Percentiles rank a stretch among this genome's conserved stretches.
phyloP scores from a whole-genome alignment of 2,113 vertebrate genomes.

The Mixornis gularis region DNA sequence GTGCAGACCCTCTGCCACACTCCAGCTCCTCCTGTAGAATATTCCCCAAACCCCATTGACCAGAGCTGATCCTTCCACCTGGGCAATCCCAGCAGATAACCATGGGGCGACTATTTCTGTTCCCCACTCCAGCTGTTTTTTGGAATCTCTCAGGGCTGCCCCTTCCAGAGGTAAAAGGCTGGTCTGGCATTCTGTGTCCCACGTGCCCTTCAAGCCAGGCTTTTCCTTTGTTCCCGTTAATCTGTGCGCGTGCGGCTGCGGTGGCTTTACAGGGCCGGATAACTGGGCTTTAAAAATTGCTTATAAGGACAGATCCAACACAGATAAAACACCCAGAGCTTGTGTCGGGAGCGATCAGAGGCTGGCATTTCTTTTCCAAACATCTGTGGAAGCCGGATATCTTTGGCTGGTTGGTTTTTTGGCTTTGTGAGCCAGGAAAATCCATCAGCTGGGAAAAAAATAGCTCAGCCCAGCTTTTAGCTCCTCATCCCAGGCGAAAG shows the following conservation, averaged over 20 bases:
- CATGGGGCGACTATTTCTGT: accelerated
- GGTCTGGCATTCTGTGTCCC: background rate
- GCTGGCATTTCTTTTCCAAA: background rate
- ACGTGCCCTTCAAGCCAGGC: background rate
- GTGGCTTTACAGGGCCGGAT: background rate
- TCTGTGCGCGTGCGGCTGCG: background rate
- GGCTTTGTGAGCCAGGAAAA: slow-evolving; percentile 5
- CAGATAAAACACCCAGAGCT: background rate
- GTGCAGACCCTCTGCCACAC: accelerated
- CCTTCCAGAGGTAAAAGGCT: background rate
- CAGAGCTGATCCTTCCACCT: background rate
- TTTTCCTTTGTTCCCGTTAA: background rate
- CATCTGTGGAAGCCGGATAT: background rate
- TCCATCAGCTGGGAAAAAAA: background rate
- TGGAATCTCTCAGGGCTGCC: background rate
- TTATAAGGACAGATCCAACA: background rate
- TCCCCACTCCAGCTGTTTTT: background rate
- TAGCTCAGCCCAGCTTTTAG: background rate
- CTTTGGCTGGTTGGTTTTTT: background rate
- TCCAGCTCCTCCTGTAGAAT: accelerated
- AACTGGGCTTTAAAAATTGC: background rate
- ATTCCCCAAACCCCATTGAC: accelerated
- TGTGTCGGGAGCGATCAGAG: background rate
- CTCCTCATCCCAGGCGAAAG: background rate
- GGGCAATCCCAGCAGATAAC: background rate